Evolutionary conservation across 2,888 invertebrate genomes (phyloP).

Genomic region (Acleris sparsana): DNA sequence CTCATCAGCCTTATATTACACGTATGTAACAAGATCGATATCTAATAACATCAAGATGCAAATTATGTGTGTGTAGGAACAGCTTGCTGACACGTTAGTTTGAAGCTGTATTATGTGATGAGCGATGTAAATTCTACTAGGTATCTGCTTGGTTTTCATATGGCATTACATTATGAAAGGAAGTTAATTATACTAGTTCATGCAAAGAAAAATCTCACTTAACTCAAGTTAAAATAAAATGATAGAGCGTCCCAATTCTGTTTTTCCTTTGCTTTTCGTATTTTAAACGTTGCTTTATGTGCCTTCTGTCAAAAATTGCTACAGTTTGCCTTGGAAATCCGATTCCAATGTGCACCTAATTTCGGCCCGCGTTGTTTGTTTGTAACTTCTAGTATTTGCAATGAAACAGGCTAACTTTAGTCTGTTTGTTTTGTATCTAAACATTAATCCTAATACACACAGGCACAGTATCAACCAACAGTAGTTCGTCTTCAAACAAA

Average conservation of each 20-base stretch:
- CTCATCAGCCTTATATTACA: slow-evolving; percentile 16
- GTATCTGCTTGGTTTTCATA: too few relatives aligned
- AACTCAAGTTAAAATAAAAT: too few relatives aligned
- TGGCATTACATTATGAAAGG: too few relatives aligned
- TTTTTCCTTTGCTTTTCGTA: too few relatives aligned
- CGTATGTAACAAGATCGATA: slow-evolving; percentile 23
- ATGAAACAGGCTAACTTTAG: not conserved
- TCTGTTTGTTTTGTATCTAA: not conserved
- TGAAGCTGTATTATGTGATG: not conserved
- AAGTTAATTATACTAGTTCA: too few relatives aligned
- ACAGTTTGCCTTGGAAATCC: not conserved
- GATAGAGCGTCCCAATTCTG: too few relatives aligned
- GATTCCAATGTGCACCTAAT: not conserved
- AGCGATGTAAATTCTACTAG: too few relatives aligned
- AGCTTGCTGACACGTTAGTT: not conserved
- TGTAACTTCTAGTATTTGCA: not conserved
- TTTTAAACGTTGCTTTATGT: too few relatives aligned
- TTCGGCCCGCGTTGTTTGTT: not conserved
- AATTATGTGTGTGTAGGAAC: slow-evolving; percentile 10
- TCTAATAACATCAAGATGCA: slow-evolving; percentile 16
- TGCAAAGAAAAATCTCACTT: too few relatives aligned
- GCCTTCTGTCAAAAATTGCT: not conserved
- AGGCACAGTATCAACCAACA: too few relatives aligned
- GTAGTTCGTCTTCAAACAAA: too few relatives aligned
- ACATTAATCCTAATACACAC: too few relatives aligned